phyloP scores from a whole-genome alignment of 2,797 vertebrate genomes.

The Sebastes trivittatus region DNA sequence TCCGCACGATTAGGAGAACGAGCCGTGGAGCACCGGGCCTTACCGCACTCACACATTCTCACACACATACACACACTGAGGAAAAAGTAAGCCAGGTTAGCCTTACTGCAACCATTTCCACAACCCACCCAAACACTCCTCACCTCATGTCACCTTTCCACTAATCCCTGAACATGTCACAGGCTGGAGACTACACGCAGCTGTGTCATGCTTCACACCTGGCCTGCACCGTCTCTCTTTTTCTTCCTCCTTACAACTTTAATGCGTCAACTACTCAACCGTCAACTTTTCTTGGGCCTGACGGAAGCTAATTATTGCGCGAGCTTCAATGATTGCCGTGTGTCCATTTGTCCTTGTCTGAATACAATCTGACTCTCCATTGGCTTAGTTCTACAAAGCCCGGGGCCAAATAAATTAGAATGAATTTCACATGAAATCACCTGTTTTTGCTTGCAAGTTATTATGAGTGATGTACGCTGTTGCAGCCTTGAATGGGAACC shows the following conservation, averaged over 20 bases:
- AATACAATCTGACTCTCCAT: slow-evolving; percentile 57
- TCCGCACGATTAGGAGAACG: slow-evolving; percentile 83
- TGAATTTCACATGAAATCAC: slow-evolving; percentile 49
- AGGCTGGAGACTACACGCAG: slow-evolving; percentile 26
- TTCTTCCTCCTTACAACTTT: slow-evolving; percentile 36
- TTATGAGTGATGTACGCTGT: slow-evolving; percentile 22
- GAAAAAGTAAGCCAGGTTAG: slow-evolving; percentile 23
- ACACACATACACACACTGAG: background rate
- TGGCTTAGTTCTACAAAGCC: slow-evolving; percentile 56
- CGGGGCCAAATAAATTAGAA: slow-evolving; percentile 60
- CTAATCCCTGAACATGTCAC: slow-evolving; percentile 65
- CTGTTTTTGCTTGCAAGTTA: slow-evolving; percentile 41
- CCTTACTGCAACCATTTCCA: slow-evolving; percentile 26
- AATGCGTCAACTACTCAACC: slow-evolving; percentile 61
- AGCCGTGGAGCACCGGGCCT: slow-evolving; percentile 68
- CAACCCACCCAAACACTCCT: slow-evolving; percentile 21
- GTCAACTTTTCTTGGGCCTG: slow-evolving; percentile 61
- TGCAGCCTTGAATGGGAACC: slow-evolving; percentile 29
- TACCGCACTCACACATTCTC: background rate
- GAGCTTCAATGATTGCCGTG: slow-evolving; percentile 63
- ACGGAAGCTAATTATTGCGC: slow-evolving; percentile 77
- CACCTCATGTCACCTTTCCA: slow-evolving; percentile 38
- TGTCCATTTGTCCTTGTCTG: slow-evolving; percentile 69
- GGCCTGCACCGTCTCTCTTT: slow-evolving; percentile 11
- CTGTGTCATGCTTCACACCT: slow-evolving; percentile 39